A percentile compares a stretch with the other conserved stretches of the same genome.
Conservation (phyloP, 2,888 invertebrate genomes). For the Drosophila anomalata region DNA sequence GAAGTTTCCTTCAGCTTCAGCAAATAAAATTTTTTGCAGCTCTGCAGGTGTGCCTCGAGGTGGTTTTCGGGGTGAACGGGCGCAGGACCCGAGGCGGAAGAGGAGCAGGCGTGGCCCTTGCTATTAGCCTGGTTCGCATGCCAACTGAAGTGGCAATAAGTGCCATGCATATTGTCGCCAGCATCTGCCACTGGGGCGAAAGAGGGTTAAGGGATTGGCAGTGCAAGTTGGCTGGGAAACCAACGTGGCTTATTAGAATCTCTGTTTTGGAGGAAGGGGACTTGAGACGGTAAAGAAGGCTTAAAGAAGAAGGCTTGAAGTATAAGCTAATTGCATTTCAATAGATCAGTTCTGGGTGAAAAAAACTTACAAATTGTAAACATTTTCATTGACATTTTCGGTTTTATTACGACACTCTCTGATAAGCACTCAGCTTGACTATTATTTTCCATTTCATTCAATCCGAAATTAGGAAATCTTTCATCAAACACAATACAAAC, state of each 20-base stretch:
- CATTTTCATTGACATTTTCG: too few species aligned
- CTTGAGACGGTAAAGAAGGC: not conserved
- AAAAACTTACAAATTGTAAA: not conserved
- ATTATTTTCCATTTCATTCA: constrained; percentile 9
- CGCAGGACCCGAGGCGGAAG: not conserved
- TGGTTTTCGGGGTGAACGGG: constrained; percentile 13
- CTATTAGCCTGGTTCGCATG: constrained; percentile 56
- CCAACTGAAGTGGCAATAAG: constrained; percentile 78
- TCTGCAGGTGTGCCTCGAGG: constrained; percentile 34
- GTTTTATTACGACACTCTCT: not conserved
- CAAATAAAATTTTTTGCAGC: constrained; percentile 44
- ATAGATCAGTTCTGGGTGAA: not conserved
- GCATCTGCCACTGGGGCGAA: constrained; percentile 53
- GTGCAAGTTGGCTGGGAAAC: constrained; percentile 28
- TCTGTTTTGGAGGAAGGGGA: not conserved
- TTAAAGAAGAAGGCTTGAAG: not conserved
- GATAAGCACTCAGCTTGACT: constrained; percentile 8
- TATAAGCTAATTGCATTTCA: not conserved
- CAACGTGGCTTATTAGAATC: constrained; percentile 38
- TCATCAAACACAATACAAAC: constrained; percentile 22
- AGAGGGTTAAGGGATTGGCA: constrained; percentile 16
- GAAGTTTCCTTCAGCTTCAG: constrained; percentile 31
- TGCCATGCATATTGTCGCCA: constrained; percentile 72
- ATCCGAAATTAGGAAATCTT: constrained; percentile 15
- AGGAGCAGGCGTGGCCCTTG: constrained; percentile 16